Evolutionary conservation across 2,113 vertebrate genomes (phyloP).

Genomic region (Nesogale talazaci): DNA sequence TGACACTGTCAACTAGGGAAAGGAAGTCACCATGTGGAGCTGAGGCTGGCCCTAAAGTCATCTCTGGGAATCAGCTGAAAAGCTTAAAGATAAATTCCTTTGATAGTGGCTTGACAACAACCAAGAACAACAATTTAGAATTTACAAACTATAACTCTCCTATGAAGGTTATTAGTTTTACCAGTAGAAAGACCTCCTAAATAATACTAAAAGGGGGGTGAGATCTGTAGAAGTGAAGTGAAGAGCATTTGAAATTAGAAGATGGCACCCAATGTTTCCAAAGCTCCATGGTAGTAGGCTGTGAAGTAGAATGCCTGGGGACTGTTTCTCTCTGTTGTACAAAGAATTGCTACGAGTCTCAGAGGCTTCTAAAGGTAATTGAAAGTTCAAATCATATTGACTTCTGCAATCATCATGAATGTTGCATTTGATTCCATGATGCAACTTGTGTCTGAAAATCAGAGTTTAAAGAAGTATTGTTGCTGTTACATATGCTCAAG

Average conservation of each 20-base stretch:
- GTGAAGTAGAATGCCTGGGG: neutral
- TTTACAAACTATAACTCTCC: neutral
- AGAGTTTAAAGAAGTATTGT: neutral
- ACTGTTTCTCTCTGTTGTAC: too few relatives aligned
- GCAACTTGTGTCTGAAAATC: neutral
- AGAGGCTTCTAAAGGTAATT: too few relatives aligned
- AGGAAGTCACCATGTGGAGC: too few relatives aligned
- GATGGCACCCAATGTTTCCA: neutral
- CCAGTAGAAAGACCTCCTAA: neutral
- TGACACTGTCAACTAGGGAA: too few relatives aligned
- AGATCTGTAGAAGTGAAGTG: neutral
- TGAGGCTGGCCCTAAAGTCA: too few relatives aligned
- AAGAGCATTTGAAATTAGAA: too few relatives aligned
- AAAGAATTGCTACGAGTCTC: too few relatives aligned
- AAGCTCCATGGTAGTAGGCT: neutral
- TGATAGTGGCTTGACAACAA: neutral
- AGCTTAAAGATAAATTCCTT: neutral
- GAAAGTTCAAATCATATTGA: neutral
- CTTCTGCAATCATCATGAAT: neutral
- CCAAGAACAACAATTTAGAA: neutral
- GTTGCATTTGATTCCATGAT: neutral
- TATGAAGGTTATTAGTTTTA: neutral
- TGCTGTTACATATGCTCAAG: too few relatives aligned
- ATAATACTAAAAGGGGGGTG: neutral
- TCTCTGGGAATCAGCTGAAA: too few relatives aligned